Percentiles rank a stretch among this genome's conserved stretches.
These are phyloP conservation scores for Aspiorhynchus laticeps DNA, from an alignment of 2,113 vertebrate genomes.

Conservation along the genomic window DNA sequence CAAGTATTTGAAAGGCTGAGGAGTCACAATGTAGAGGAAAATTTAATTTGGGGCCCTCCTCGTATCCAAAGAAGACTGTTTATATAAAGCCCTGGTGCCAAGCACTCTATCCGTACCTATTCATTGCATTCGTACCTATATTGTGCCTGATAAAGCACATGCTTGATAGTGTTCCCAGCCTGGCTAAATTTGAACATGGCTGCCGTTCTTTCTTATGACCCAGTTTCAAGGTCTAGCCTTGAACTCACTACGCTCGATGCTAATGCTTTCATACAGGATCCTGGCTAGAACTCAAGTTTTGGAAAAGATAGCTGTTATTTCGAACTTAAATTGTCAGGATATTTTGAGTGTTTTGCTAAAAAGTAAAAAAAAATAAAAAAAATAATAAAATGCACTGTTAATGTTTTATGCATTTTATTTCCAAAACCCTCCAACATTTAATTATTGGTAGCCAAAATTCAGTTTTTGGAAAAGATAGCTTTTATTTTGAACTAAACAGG, in stretches of 20 bases:
- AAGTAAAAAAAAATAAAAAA: too few species aligned
- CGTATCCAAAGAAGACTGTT: not conserved
- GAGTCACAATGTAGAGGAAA: not conserved
- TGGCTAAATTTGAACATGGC: slow-evolving; percentile 70
- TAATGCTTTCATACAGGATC: slow-evolving; percentile 13
- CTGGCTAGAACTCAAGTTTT: not conserved
- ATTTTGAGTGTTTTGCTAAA: too few species aligned
- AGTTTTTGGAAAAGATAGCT: too few species aligned
- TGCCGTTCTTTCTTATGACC: slow-evolving; percentile 52
- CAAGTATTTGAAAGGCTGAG: not conserved
- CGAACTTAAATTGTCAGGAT: too few species aligned
- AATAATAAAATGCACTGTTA: too few species aligned
- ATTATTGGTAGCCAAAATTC: too few species aligned
- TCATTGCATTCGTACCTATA: not conserved
- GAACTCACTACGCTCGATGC: slow-evolving; percentile 47
- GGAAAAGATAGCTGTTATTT: not conserved
- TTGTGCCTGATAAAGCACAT: slow-evolving; percentile 11
- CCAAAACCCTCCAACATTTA: too few species aligned
- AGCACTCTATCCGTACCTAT: not conserved
- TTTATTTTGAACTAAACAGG: too few species aligned
- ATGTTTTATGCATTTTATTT: too few species aligned
- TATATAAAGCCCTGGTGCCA: slow-evolving; percentile 3
- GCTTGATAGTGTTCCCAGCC: slow-evolving; percentile 42
- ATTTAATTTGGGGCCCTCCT: not conserved
- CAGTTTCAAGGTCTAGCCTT: slow-evolving; percentile 54